phyloP scores from a whole-genome alignment of 1,140 invertebrate genomes.

The Drosophila tristis region DNA sequence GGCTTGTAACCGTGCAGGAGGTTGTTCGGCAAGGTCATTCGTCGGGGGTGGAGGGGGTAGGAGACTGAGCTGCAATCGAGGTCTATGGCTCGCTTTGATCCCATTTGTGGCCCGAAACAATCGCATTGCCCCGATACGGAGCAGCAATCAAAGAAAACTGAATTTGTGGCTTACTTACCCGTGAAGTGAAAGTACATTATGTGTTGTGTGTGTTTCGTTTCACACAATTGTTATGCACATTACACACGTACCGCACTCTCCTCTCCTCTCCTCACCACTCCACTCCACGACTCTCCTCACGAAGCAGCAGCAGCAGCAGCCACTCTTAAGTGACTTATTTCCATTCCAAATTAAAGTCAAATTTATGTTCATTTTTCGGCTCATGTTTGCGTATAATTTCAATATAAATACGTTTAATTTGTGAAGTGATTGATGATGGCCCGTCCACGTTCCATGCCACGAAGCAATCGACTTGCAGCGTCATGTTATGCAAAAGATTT shows the following conservation, averaged over 20 bases:
- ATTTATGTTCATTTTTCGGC: conserved; percentile 52
- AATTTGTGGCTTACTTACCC: conserved; percentile 65
- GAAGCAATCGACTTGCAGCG: conserved; percentile 56
- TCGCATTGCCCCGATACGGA: conserved; percentile 22
- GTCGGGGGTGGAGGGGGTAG: not conserved
- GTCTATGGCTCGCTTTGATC: conserved; percentile 30
- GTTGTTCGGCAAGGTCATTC: conserved; percentile 58
- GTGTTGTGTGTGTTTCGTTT: conserved; percentile 33
- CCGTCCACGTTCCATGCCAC: not conserved
- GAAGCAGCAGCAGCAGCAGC: too few relatives aligned
- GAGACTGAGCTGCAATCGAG: conserved; percentile 11
- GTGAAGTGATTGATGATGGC: conserved; percentile 63
- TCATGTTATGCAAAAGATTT: conserved; percentile 77
- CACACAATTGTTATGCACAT: conserved; percentile 69
- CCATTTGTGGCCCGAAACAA: conserved; percentile 16
- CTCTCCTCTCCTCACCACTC: too few relatives aligned
- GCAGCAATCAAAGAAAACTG: conserved; percentile 14
- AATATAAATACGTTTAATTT: conserved; percentile 74
- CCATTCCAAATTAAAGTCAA: conserved; percentile 70
- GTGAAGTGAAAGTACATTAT: conserved; percentile 78
- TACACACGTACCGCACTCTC: conserved; percentile 25
- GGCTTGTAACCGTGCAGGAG: conserved; percentile 12
- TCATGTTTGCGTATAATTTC: conserved; percentile 69
- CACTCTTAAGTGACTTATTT: conserved; percentile 62
- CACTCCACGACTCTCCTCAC: too few relatives aligned